These are phyloP conservation scores for Conus canariensis DNA, from an alignment of 2,888 invertebrate genomes.

Conservation along the genomic window DNA sequence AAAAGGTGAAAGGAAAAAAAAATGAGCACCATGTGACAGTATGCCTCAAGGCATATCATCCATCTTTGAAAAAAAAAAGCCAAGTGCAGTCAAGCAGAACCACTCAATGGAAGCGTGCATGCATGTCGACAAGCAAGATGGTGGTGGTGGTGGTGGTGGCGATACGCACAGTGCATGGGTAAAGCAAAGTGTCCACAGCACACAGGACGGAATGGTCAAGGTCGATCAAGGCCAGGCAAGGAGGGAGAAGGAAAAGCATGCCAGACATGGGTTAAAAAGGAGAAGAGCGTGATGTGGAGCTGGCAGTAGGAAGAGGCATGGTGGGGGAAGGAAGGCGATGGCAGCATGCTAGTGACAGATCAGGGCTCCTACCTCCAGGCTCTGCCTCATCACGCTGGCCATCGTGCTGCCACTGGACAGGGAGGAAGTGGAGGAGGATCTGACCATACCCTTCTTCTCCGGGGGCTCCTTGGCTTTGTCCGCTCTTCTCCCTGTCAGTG, in stretches of 20 bases:
- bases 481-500: neutral
- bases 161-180: conserved; percentile 9
- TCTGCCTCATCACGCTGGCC: neutral
- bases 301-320: neutral
- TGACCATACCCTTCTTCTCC: neutral
- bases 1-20: neutral
- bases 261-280: neutral
- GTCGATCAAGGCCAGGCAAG: neutral
- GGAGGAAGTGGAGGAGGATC: conserved; percentile 2
- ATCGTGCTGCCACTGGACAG: neutral
- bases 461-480: neutral
- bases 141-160: neutral
- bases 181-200: conserved; percentile 18
- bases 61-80: too few relatives aligned
- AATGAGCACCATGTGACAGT: neutral
- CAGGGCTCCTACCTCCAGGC: conserved; percentile 12
- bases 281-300: neutral
- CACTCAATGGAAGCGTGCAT: conserved; percentile 19
- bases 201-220: neutral
- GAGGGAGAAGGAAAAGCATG: conserved; percentile 14
- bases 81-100: conserved; percentile 26
- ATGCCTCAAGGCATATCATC: neutral
- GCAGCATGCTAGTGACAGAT: neutral
- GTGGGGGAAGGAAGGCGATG: neutral
- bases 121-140: neutral